Conservation (phyloP, 2,888 invertebrate genomes). For the Sthenelais limicola region DNA sequence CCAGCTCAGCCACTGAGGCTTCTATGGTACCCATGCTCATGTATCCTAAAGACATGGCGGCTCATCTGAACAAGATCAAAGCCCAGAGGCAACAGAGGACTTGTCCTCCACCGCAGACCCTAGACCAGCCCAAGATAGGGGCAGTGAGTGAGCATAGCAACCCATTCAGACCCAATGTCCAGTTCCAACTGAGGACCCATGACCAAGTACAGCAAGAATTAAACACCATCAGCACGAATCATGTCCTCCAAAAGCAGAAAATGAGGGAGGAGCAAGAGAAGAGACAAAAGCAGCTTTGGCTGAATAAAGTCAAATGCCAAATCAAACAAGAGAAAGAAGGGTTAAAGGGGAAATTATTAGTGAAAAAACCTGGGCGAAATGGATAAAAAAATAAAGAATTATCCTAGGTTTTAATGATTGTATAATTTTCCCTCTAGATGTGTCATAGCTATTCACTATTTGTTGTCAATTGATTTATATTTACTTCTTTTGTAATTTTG, state of each 20-base stretch:
- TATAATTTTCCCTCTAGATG: too few relatives aligned
- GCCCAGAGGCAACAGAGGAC: conserved; percentile 7
- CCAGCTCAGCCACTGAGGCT: conserved; percentile 57
- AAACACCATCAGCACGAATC: conserved; percentile 56
- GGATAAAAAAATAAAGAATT: too few relatives aligned
- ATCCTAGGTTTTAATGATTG: too few relatives aligned
- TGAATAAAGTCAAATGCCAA: conserved; percentile 60
- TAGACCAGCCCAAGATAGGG: conserved; percentile 43
- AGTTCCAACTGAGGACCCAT: conserved; percentile 67
- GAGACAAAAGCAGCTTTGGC: conserved; percentile 61
- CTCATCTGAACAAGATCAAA: conserved; percentile 52
- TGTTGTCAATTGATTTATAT: too few relatives aligned
- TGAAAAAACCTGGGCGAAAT: too few relatives aligned
- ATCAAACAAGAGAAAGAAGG: conserved; percentile 33
- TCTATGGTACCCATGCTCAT: conserved; percentile 67
- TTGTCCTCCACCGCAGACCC: too few relatives aligned
- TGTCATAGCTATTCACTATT: too few relatives aligned
- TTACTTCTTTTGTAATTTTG: too few relatives aligned
- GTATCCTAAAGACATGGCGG: conserved; percentile 63
- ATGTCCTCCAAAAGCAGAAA: conserved; percentile 38
- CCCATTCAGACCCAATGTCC: conserved; percentile 64
- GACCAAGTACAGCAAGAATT: conserved; percentile 58
- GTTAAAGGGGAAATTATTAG: too few relatives aligned
- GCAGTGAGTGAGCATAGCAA: conserved; percentile 63
- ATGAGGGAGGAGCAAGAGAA: conserved; percentile 58